phyloP scores from a whole-genome alignment of 2,888 invertebrate genomes.

The Protodeltote pygarga region DNA sequence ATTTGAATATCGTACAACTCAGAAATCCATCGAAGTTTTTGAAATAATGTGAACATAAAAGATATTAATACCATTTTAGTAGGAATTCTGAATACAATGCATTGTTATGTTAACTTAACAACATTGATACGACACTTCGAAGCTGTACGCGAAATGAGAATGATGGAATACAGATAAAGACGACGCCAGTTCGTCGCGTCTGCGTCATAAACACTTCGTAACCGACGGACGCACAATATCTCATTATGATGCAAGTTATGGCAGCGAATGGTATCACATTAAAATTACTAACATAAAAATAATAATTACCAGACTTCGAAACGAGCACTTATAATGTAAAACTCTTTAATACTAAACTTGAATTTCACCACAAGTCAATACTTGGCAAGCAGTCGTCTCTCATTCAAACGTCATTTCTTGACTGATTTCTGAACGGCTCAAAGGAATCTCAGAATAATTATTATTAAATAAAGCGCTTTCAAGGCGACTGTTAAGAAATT shows the following conservation, averaged over 20 bases:
- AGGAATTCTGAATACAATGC: constrained; percentile 20
- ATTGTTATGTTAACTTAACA: constrained; percentile 26
- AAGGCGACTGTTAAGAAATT: constrained; percentile 21
- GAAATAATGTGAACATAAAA: constrained; percentile 13
- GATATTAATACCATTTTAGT: constrained; percentile 18
- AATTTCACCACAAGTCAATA: constrained; percentile 36
- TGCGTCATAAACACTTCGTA: constrained; percentile 68
- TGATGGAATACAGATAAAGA: constrained; percentile 47
- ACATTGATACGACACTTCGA: constrained; percentile 16
- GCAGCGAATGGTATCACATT: constrained; percentile 39
- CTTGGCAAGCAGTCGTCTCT: constrained; percentile 46
- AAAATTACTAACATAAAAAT: constrained; percentile 21
- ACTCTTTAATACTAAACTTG: constrained; percentile 23
- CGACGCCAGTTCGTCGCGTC: constrained; percentile 69
- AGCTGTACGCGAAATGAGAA: constrained; percentile 27
- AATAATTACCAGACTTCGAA: constrained; percentile 18
- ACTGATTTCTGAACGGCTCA: constrained; percentile 44
- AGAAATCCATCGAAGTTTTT: constrained; percentile 3
- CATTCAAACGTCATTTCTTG: constrained; percentile 43
- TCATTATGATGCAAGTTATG: constrained; percentile 63
- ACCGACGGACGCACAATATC: constrained; percentile 62
- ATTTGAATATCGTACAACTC: too few species aligned
- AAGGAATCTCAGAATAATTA: constrained; percentile 36
- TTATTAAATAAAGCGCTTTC: constrained; percentile 39
- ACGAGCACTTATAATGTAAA: constrained; percentile 27